A percentile compares a stretch with the other conserved stretches of the same genome.
These are phyloP conservation scores for Myotis vivesi DNA, from an alignment of 2,797 vertebrate species.

Conservation along the genomic window DNA sequence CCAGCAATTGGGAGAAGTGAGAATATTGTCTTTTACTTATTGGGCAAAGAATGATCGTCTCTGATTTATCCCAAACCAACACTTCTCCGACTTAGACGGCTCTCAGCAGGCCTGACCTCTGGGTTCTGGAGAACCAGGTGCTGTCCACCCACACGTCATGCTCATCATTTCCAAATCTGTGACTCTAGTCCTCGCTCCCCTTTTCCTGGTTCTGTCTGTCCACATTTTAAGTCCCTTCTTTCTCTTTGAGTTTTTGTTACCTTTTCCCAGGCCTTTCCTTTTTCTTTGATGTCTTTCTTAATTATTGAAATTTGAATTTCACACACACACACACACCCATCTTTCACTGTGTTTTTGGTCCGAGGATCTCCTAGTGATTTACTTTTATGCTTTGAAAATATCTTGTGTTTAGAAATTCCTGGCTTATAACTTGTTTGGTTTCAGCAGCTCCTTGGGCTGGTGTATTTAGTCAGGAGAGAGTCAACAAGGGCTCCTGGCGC, in stretches of 20 bases:
- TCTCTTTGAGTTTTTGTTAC: not conserved
- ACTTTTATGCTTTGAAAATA: not conserved
- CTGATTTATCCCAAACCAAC: slow-evolving; percentile 28
- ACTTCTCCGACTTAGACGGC: not conserved
- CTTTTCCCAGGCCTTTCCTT: not conserved
- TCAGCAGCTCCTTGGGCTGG: not conserved
- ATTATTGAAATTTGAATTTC: slow-evolving; percentile 6
- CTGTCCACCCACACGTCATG: not conserved
- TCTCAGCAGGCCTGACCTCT: not conserved
- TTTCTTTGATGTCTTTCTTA: slow-evolving; percentile 14
- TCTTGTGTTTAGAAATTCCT: not conserved
- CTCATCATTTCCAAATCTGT: not conserved
- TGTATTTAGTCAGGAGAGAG: not conserved
- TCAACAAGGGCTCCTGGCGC: not conserved
- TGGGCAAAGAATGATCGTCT: not conserved
- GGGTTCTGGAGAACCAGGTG: not conserved
- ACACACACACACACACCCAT: not conserved
- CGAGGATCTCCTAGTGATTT: not conserved
- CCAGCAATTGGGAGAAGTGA: not conserved
- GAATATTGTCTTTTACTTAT: not conserved
- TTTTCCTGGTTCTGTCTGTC: not conserved
- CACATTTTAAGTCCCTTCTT: not conserved
- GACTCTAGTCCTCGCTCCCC: not conserved
- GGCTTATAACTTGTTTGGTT: not conserved
- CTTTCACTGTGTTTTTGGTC: not conserved